Evolutionary conservation across 2,797 vertebrate species (phyloP).

Genomic region (Cuculus canorus): DNA sequence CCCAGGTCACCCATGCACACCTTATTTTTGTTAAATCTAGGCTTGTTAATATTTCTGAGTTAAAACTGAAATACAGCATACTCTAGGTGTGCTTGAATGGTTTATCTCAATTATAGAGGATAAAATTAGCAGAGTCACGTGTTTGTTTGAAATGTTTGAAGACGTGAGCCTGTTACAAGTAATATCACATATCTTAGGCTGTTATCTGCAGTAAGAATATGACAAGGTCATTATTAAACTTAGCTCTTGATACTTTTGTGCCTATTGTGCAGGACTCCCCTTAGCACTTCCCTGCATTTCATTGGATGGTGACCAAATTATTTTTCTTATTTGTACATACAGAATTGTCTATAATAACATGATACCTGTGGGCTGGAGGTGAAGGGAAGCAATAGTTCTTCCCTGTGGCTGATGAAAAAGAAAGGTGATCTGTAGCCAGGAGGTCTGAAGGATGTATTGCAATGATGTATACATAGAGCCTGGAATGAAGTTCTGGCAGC

Average conservation of each 20-base stretch:
- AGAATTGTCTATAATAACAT: background rate
- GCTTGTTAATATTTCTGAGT: background rate
- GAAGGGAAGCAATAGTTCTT: background rate
- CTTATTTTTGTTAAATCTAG: background rate
- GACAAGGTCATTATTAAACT: background rate
- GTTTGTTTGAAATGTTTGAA: background rate
- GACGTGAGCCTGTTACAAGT: background rate
- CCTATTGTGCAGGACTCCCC: background rate
- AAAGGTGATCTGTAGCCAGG: background rate
- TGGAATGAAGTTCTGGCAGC: background rate
- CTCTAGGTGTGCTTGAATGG: background rate
- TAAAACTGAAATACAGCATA: background rate
- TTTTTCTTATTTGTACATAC: background rate
- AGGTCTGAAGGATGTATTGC: background rate
- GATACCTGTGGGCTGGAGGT: background rate
- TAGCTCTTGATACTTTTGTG: background rate
- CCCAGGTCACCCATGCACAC: background rate
- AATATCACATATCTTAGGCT: background rate
- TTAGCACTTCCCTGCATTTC: background rate
- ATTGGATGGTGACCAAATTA: background rate
- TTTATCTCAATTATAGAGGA: background rate
- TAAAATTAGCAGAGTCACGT: background rate
- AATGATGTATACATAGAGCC: background rate
- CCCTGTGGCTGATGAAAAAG: background rate
- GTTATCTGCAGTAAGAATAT: background rate